Percentiles rank a stretch among this genome's conserved stretches.
phyloP scores from a whole-genome alignment of 2,888 invertebrate species.

The Aplocera efformata region DNA sequence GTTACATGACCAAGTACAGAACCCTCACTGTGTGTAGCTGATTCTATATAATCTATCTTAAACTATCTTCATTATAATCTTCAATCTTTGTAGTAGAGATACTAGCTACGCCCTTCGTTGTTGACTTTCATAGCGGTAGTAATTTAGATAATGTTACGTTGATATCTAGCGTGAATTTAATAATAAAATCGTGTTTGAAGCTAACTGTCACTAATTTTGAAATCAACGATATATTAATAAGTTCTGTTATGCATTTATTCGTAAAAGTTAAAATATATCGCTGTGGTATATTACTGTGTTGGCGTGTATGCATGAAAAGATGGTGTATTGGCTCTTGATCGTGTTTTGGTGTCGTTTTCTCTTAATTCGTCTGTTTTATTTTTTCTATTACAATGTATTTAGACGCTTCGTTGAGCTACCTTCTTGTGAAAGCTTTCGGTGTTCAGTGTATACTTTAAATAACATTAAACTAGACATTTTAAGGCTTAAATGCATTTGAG shows the following conservation, averaged over 20 bases:
- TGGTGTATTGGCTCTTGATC: slow-evolving; percentile 57
- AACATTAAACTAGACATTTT: slow-evolving; percentile 36
- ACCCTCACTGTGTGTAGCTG: slow-evolving; percentile 44
- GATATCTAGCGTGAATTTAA: slow-evolving; percentile 63
- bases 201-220: slow-evolving; percentile 76
- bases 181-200: slow-evolving; percentile 33
- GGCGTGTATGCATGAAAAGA: slow-evolving; percentile 41
- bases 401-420: slow-evolving; percentile 46
- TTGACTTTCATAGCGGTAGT: slow-evolving; percentile 70
- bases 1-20: slow-evolving; percentile 30
- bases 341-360: slow-evolving; percentile 72
- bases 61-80: slow-evolving; percentile 51
- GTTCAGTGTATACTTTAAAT: slow-evolving; percentile 61
- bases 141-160: slow-evolving; percentile 67
- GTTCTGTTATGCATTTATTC: slow-evolving; percentile 17
- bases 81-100: slow-evolving; percentile 50
- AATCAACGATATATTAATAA: slow-evolving; percentile 36
- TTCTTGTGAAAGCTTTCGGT: slow-evolving; percentile 68
- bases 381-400: slow-evolving; percentile 37
- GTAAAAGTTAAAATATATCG: slow-evolving; percentile 22
- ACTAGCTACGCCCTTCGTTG: slow-evolving; percentile 72
- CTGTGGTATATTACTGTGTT: slow-evolving; percentile 16
- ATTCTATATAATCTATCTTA: slow-evolving; percentile 44
- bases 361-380: slow-evolving; percentile 48
- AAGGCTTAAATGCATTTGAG: slow-evolving; percentile 63